Evolutionary conservation across 2,797 vertebrate genomes (phyloP), one percentile per base, ranked within the genome.

Genomic region (Lutjanus argentimaculatus): DNA sequence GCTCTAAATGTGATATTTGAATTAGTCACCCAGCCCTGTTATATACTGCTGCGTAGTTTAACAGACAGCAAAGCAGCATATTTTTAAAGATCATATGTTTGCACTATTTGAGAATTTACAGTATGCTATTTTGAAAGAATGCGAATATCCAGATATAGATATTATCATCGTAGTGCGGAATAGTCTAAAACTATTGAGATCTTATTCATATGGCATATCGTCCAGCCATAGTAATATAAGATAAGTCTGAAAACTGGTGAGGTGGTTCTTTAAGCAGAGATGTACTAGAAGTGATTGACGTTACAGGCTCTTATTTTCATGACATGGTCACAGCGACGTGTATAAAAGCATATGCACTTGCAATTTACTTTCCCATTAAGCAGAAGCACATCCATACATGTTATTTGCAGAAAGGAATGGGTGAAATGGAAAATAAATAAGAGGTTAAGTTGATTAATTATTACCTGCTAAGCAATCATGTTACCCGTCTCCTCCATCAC

Each of bases 401-500:
- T n/a, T 74, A 75, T 81, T 74, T 74, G 49, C 65, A 62, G 25
- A 79, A 67, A 65, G 43, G 51, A 63, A 63, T 51, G 21, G 59
- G 30, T 30, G 59, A 75, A 68, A 72, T 69, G 40, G 14, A 81
- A 86, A 67, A 83, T 72, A 84, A 89, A 83, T 59, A 79, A n/a
- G 59, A 52, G 56, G 40, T 7, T 36, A 67, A 65, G 67, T 61
- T 80, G 64, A 71, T 80, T 85, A 62, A 85, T 80, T 67, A 77
- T 73, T 53, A 79, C 70, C 40, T 74, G 71, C 69, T 56, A 13
- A 48, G 75, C 66, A 83, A 75, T 79, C 55, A 74, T 64, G 67
- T 68, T 55, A 55, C 72, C 72, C 51, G 79, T 81, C 67, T 67
- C 68, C 64, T 62, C 71, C 57, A 80, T 56, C 67, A 64, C 72